Base-by-base conservation (phyloP, 1,140 invertebrate species). In the Drosophila micromelanica region DNA sequence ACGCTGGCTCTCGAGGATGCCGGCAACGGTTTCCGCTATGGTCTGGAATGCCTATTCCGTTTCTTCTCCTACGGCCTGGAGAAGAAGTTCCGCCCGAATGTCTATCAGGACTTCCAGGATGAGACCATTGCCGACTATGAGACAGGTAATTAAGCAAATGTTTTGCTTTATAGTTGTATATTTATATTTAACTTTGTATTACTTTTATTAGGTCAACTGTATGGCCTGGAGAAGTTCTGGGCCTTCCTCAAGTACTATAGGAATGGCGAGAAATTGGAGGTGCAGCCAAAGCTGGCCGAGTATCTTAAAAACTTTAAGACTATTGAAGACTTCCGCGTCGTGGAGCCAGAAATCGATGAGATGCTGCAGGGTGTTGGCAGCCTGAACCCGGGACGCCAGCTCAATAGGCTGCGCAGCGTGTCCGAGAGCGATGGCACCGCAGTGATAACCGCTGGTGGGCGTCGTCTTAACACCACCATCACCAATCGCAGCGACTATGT, bases 151-250 rank as follows among this genome's bases (percentile, higher is more conserved):
- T 43, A 42, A 9, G 12, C 1, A 2, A 17, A 30, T 8, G 49
- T 13, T 27, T 13, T 15, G 17, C 0, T 17, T 17, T 52, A 2
- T 35, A 17, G 13, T 5, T 54, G 63, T 5, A 35, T 42, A 23
- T 20, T 17, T 8, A 38, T 37, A 1, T 9, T 48, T 30, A 55
- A 7, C 2, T n/a, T 2, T 8, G 1, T 8, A n/a, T 48, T 23
- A 20, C 7, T 15, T 49, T 0, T 0, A 0, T n/a, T 91, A 97
- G 97, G 98, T 93, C 98, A 99, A 93, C 93, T 99, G 15, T 99
- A 99, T 93, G 99, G 98, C 42, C 93, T 99, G 48, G 99, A 99
- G 93, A 99, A 99, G 92, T 99, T 99, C 93, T 99, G 98, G 98
- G 98, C 98, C 43, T 99, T 99, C 93, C 93, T 98, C 5, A 99